These are phyloP conservation scores for Whitmania pigra DNA, from an alignment of 1,140 invertebrate species.

Conservation along the genomic window DNA sequence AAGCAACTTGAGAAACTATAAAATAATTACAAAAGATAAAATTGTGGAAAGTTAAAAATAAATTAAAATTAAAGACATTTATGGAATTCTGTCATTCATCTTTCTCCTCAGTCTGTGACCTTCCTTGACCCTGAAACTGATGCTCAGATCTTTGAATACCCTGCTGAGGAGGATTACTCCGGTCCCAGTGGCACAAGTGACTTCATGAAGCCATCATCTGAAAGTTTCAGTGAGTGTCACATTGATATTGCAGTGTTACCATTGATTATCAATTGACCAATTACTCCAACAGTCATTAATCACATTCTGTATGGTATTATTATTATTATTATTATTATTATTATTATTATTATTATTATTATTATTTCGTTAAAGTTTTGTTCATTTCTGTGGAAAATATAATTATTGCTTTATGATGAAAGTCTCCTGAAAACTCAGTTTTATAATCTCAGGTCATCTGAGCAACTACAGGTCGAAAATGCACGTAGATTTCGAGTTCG, in stretches of 20 bases:
- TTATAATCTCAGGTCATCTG: too few species aligned
- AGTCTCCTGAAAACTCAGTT: too few species aligned
- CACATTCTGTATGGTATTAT: too few species aligned
- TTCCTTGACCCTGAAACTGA: not conserved
- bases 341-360: not conserved
- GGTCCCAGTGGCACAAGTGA: not conserved
- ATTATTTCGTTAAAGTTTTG: too few species aligned
- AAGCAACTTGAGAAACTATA: not conserved
- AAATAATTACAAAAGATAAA: not conserved
- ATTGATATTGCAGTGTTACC: too few species aligned
- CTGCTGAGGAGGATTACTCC: not conserved
- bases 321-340: not conserved
- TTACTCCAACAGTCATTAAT: not conserved
- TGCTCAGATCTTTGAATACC: conserved; percentile 7
- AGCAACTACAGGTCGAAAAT: conserved; percentile 5
- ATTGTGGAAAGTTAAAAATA: not conserved
- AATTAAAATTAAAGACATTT: not conserved
- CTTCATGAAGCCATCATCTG: not conserved
- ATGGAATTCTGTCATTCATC: too few species aligned
- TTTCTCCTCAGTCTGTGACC: not conserved
- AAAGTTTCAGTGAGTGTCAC: not conserved
- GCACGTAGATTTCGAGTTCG: conserved; percentile 9
- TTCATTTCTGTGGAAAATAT: not conserved
- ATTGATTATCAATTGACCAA: not conserved
- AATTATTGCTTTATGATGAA: not conserved